Base-by-base conservation (phyloP, 1,140 invertebrate genomes). In the Cotesia chilonis region DNA sequence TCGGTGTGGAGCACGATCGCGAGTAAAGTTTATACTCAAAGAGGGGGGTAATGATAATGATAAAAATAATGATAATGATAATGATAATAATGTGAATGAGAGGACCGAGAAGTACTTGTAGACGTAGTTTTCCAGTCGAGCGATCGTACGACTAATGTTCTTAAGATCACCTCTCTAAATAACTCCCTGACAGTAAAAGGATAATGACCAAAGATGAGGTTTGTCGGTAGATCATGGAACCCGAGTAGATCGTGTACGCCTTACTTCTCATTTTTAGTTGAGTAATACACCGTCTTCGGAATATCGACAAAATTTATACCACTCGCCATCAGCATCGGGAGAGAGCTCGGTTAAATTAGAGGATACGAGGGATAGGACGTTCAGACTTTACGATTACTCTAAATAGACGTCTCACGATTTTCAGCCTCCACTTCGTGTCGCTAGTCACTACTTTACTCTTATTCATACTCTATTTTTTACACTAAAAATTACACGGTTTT, bases 161-260 rank as follows among this genome's bases (percentile, higher is more conserved):
- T 61, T 73, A 52, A 75, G 59, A 76, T 77, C 77, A 70, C 76
- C 79, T 80, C 41, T 47, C 80, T 81, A 81, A 82, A 82, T 82
- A 82, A 82, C 79, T 71, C 75, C 72, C 73, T 68, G 73, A 75
- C 79, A 78, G 80, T 76, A 80, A 82, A 81, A 81, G 79, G 80
- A 82, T 82, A 82, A 82, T 81, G 79, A 81, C 77, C 75, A 79
- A 76, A 80, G 76, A 47, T 47, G 41, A 69, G 66, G 17, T 51
- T 72, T 71, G 65, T 66, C 37, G 70, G 61, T 72, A 64, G 68
- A 74, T 76, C 72, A 73, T 70, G 70, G 75, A 76, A 74, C 70
- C 54, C 37, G 17, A 47, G 41, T 47, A 9, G 41, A 74, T 66
- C 68, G 68, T 52, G 68, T 61, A 66, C 28, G 36, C 61, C 61